Conservation (phyloP, 2,113 vertebrate genomes). For the Notarius quadriscutis region DNA sequence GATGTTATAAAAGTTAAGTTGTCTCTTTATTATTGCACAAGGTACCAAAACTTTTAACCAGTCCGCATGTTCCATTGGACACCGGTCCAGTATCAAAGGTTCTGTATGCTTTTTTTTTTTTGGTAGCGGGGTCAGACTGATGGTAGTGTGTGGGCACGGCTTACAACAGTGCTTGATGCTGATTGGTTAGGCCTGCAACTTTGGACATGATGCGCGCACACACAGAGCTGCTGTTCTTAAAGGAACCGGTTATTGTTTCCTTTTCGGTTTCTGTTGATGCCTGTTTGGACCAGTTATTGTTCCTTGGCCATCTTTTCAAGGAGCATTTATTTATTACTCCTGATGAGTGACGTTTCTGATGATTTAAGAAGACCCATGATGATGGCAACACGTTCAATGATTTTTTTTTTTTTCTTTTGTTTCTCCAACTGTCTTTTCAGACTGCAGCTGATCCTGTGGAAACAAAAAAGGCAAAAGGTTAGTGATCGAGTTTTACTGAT, state of each 20-base stretch:
- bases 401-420: constrained; percentile 27
- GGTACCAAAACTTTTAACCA: neutral
- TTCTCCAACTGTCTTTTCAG: constrained; percentile 62
- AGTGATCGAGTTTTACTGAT: neutral
- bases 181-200: neutral
- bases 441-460: constrained; percentile 84
- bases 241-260: neutral
- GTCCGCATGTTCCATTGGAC: neutral
- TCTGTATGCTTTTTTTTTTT: neutral
- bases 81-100: neutral
- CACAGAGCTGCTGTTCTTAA: neutral
- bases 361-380: too few species aligned
- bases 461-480: constrained; percentile 91
- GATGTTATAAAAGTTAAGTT: too few species aligned
- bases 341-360: neutral
- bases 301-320: neutral
- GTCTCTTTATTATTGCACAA: too few species aligned
- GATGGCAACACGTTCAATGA: neutral
- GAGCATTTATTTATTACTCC: neutral
- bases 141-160: neutral
- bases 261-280: neutral
- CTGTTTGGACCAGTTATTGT: neutral
- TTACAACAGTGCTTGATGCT: neutral
- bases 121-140: neutral
- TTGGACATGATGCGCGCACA: neutral